Base-by-base conservation (phyloP, 2,113 vertebrate genomes). In the Leptosomus discolor region DNA sequence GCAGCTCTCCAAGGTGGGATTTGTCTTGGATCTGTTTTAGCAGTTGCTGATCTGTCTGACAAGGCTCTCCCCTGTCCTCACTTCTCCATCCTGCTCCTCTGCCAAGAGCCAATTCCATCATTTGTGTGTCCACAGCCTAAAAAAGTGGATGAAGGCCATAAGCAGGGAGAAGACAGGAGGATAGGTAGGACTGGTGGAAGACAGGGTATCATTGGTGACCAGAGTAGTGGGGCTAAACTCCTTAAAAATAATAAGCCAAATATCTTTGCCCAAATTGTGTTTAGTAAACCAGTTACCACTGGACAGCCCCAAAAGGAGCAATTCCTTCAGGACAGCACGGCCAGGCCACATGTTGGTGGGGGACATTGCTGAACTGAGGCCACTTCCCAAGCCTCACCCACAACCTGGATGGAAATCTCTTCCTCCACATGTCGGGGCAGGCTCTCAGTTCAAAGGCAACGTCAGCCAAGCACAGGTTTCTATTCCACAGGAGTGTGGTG, bases 381-480 rank as follows among this genome's bases (percentile, higher is more conserved):
- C 4, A 48, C 36, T 75, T 51, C 80, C 53, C 17, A 51, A 17
- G 24, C 7, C 19, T 94, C 75, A 67, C 45, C 48, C 46, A 43
- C 24, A 73, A 13, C 24, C 39, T 36, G 43, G 34, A 10, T 11
- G 34, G 36, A 69, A 82, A 91, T 64, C 30, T 67, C 57, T 80
- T 78, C 64, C 79, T 87, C 34, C 60, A 24, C 1, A 0, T 51
- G 51, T 30, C 1, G 0, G 36, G 48, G 36, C 30, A 86, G 36
- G 78, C 63, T 71, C 43, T 41, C 60, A 45, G 51, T 67, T 88
- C 83, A 75, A 71, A 90, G 64, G 67, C n/a, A 82, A 2, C 2
- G 4, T 32, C 84, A 73, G 48, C 60, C 7, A 8, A 75, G 79
- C 12, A 1, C 78, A 90, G 95, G 84, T 96, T 88, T 76, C 50